Percentiles rank a stretch among this genome's conserved stretches.
Evolutionary conservation across 2,113 vertebrate species (phyloP).

Genomic region (Ploceus nigricollis): DNA sequence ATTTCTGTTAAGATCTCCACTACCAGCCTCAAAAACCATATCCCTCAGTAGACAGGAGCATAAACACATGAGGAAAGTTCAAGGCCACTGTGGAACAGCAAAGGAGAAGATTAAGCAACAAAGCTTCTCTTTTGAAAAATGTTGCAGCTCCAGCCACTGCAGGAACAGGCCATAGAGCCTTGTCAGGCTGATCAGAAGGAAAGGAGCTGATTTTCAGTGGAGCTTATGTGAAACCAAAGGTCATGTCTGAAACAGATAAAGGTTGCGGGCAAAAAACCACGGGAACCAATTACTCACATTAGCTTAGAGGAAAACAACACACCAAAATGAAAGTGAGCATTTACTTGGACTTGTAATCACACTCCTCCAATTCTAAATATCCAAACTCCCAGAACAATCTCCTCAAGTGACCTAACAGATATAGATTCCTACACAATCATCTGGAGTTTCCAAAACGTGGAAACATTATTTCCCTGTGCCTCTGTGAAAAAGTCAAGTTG

Average conservation of each 20-base stretch:
- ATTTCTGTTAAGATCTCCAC: not conserved
- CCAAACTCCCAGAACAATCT: not conserved
- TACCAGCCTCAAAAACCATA: not conserved
- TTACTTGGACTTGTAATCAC: not conserved
- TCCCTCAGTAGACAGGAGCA: not conserved
- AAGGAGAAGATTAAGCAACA: not conserved
- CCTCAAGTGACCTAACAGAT: not conserved
- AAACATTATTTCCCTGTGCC: not conserved
- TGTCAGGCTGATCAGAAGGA: not conserved
- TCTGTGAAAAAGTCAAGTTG: not conserved
- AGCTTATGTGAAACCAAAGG: not conserved
- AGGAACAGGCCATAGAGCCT: not conserved
- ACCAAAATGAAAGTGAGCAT: not conserved
- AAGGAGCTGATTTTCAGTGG: not conserved
- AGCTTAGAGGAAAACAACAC: not conserved
- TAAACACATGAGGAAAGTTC: not conserved
- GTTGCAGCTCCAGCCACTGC: not conserved
- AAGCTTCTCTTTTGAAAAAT: not conserved
- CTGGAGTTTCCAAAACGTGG: not conserved
- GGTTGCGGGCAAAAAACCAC: not conserved
- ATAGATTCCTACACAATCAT: rapidly evolving
- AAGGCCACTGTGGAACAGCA: not conserved
- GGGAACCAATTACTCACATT: not conserved
- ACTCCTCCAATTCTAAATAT: not conserved
- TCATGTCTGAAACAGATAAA: not conserved